Conservation (phyloP, 2,113 vertebrate genomes). For the Boulengeromyrus knoepffleri region DNA sequence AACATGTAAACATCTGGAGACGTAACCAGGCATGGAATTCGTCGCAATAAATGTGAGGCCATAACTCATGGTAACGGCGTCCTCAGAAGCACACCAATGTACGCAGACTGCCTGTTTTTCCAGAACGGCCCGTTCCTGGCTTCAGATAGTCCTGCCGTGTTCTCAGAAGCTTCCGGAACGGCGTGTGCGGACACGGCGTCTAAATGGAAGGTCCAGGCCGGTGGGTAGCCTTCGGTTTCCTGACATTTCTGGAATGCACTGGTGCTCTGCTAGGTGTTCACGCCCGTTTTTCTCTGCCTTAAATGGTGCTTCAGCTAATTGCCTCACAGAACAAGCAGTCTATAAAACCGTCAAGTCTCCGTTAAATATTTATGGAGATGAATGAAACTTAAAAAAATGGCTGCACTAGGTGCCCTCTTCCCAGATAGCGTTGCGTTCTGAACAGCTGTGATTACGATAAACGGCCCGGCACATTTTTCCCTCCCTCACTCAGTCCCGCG, state of each 20-base stretch:
- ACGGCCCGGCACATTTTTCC: slow-evolving; percentile 62
- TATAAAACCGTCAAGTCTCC: slow-evolving; percentile 75
- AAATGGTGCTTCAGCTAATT: slow-evolving; percentile 63
- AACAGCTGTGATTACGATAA: slow-evolving; percentile 83
- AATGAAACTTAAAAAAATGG: slow-evolving; percentile 70
- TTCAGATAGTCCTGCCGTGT: neutral
- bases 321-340: slow-evolving; percentile 67
- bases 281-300: slow-evolving; percentile 49
- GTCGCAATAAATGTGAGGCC: neutral
- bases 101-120: neutral
- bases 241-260: slow-evolving; percentile 58
- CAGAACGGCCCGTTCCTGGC: neutral
- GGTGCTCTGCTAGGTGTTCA: slow-evolving; percentile 59
- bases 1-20: neutral
- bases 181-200: slow-evolving; percentile 38
- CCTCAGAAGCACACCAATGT: neutral
- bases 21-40: neutral
- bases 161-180: neutral
- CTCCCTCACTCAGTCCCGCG: slow-evolving; percentile 65
- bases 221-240: slow-evolving; percentile 40
- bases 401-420: slow-evolving; percentile 32
- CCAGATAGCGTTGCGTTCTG: slow-evolving; percentile 58
- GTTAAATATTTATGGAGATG: slow-evolving; percentile 75
- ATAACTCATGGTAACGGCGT: neutral
- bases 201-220: slow-evolving; percentile 36